Conservation (phyloP, 2,797 vertebrate species). For the Catamblyrhynchus diadema region DNA sequence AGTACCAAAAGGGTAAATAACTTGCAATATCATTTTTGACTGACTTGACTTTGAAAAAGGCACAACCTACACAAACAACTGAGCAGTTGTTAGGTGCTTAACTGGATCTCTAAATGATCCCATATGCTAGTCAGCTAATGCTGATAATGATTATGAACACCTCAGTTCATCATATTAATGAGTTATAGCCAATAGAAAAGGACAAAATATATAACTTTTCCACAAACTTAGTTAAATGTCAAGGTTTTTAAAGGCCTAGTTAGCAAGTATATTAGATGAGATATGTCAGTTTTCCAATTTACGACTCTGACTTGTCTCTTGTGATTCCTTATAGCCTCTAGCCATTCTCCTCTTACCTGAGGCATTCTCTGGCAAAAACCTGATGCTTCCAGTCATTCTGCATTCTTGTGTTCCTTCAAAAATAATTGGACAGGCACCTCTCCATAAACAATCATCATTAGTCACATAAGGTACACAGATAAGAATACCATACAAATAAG, state of each 20-base stretch:
- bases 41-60: constrained; percentile 79
- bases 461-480: constrained; percentile 78
- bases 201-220: constrained; percentile 86
- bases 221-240: constrained; percentile 90
- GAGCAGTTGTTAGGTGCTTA: constrained; percentile 39
- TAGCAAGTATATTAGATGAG: constrained; percentile 99
- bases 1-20: constrained; percentile 80
- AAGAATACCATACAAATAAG: constrained; percentile 78
- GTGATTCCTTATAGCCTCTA: constrained; percentile 96
- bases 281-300: constrained; percentile 99
- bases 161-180: constrained; percentile 73
- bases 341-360: constrained; percentile 99
- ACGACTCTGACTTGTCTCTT: constrained; percentile 91
- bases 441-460: constrained; percentile 91
- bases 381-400: constrained; percentile 99
- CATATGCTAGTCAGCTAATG: constrained; percentile 45
- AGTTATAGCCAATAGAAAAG: constrained; percentile 77
- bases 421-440: constrained; percentile 99
- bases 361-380: constrained; percentile 93
- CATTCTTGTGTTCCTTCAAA: constrained; percentile 99
- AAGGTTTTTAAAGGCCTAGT: constrained; percentile 99
- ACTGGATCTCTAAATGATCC: constrained; percentile 58
- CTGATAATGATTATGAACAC: constrained; percentile 72
- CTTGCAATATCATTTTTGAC: constrained; percentile 77
- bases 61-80: constrained; percentile 66